Evolutionary conservation across 2,888 invertebrate genomes (phyloP), one percentile per base, ranked within the genome.

Genomic region (Hirtodrosophila histrioides): DNA sequence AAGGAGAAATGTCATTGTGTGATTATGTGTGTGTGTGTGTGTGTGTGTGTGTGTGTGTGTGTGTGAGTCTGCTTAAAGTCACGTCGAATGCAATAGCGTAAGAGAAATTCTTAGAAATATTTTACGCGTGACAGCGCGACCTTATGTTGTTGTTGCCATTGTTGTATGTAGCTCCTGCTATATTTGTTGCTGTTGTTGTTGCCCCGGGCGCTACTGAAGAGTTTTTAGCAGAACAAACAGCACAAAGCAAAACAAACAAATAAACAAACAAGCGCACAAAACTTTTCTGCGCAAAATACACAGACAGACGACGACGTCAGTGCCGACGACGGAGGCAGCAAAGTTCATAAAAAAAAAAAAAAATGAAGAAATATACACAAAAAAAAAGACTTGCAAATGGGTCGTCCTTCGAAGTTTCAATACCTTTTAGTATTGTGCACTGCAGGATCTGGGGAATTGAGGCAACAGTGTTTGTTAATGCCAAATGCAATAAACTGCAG

Each of bases 51-150:
- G 24, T 39, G 12, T 39, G 9, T 11, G 49, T 31, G 17, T 39
- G 11, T 43, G 43, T 53, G 41, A 45, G 17, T 35, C 44, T 57
- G 67, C 69, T 73, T 73, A 57, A 78, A 78, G 78, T 87, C 88
- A 87, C 82, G 72, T 82, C 75, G 72, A 78, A 81, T 75, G 85
- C 76, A 62, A 62, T 37, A 55, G 68, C 82, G 66, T 51, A 62
- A 48, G 54, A 61, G 54, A 66, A 72, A 78, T 85, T 78, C 83
- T 70, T 41, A 75, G 75, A 86, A 72, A 86, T 82, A 86, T 86
- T 86, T 78, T 68, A 83, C 88, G 88, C 82, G 86, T 87, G 78
- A 51, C 86, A 78, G 69, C 56, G 68, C 44, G 69, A 73, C 61
- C 67, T 61, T 70, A 17, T 17, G 2, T 75, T 78, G 70, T 65